A percentile compares a stretch with the other conserved stretches of the same genome.
Evolutionary conservation across 2,888 invertebrate genomes (phyloP).

Genomic region (Drosophila borealis): DNA sequence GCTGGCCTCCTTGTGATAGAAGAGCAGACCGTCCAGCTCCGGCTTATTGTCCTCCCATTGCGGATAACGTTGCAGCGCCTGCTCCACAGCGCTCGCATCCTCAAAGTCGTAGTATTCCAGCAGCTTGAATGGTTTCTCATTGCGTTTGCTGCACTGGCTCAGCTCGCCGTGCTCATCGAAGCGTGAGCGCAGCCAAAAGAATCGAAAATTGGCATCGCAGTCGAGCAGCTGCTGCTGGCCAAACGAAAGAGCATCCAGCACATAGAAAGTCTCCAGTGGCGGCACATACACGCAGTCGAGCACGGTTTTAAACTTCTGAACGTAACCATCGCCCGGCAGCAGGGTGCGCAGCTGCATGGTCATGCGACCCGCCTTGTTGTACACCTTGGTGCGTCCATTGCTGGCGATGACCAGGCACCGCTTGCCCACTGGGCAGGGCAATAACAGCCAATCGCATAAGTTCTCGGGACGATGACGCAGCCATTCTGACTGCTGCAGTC

Average conservation of each 20-base stretch:
- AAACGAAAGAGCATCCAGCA: constrained; percentile 89
- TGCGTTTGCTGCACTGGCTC: constrained; percentile 36
- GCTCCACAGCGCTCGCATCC: constrained; percentile 64
- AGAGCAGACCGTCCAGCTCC: constrained; percentile 93
- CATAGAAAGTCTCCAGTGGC: constrained; percentile 87
- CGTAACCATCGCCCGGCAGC: constrained; percentile 78
- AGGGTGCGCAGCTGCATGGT: constrained; percentile 85
- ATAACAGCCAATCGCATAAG: constrained; percentile 90
- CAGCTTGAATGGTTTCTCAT: constrained; percentile 69
- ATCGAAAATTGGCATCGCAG: constrained; percentile 89
- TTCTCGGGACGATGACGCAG: constrained; percentile 93
- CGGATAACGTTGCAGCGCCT: constrained; percentile 75
- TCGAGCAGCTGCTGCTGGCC: constrained; percentile 80
- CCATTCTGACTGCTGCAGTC: constrained; percentile 97
- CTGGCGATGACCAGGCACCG: constrained; percentile 93
- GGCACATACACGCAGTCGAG: constrained; percentile 93
- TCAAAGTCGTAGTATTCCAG: constrained; percentile 76
- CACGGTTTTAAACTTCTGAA: constrained; percentile 83
- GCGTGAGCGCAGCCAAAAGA: constrained; percentile 92
- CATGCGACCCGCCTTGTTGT: constrained; percentile 88
- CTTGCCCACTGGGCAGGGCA: constrained; percentile 93
- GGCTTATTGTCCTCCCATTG: constrained; percentile 84
- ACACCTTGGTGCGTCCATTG: constrained; percentile 89
- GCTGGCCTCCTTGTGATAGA: constrained; percentile 93
- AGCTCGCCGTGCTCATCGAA: constrained; percentile 86